phyloP scores from a whole-genome alignment of 2,888 invertebrate species.

The Cephonodes hylas region DNA sequence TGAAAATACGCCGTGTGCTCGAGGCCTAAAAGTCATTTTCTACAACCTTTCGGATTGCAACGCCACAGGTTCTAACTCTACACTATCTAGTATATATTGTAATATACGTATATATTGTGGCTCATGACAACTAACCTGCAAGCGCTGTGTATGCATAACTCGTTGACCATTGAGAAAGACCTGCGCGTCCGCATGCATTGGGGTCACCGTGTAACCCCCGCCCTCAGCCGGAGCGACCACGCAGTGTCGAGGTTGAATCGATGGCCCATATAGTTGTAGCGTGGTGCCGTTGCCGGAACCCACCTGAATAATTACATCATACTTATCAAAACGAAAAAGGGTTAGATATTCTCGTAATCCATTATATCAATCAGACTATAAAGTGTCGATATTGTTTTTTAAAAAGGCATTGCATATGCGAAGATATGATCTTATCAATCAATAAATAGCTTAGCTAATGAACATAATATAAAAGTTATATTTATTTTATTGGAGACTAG shows the following conservation, averaged over 20 bases:
- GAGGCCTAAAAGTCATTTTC: not conserved
- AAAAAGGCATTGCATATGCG: too few species aligned
- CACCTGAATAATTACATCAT: too few species aligned
- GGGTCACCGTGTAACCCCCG: constrained; percentile 96
- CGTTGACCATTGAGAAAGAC: constrained; percentile 97
- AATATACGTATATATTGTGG: not conserved
- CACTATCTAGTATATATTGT: not conserved
- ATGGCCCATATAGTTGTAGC: constrained; percentile 92
- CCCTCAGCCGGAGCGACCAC: constrained; percentile 96
- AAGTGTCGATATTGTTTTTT: too few species aligned
- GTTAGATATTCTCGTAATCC: too few species aligned
- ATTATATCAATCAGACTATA: not conserved
- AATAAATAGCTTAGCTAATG: too few species aligned
- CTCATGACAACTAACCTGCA: constrained; percentile 81
- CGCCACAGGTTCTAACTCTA: not conserved
- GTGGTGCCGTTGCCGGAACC: constrained; percentile 89
- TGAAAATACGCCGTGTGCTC: too few species aligned
- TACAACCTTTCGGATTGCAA: not conserved
- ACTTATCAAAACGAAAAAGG: too few species aligned
- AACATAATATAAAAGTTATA: too few species aligned
- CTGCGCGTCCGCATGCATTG: constrained; percentile 95
- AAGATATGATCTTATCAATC: too few species aligned
- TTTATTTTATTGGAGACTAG: too few species aligned
- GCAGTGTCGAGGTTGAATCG: constrained; percentile 96
- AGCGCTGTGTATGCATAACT: constrained; percentile 94